Evolutionary conservation across 2,797 vertebrate species (phyloP).

Genomic region (Phalanger gymnotis): DNA sequence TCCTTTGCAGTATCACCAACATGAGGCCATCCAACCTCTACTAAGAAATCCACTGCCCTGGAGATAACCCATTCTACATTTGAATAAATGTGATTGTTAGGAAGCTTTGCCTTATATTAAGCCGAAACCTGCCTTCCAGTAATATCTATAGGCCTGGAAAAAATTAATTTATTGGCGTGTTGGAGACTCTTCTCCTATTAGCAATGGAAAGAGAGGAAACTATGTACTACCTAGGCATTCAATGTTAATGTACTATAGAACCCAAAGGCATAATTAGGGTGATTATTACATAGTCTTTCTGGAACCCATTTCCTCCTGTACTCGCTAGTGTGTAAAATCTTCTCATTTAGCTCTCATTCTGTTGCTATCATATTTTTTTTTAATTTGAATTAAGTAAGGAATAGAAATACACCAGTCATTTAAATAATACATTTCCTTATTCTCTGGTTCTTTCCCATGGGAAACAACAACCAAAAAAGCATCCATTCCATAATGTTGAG

Average conservation of each 20-base stretch:
- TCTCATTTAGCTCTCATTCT: not conserved
- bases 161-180: not conserved
- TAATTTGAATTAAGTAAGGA: slow-evolving; percentile 24
- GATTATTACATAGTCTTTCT: not conserved
- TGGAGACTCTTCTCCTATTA: not conserved
- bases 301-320: slow-evolving; percentile 11
- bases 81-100: not conserved
- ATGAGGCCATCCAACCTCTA: not conserved
- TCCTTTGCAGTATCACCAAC: not conserved
- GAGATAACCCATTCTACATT: not conserved
- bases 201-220: not conserved
- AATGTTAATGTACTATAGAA: not conserved
- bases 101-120: not conserved
- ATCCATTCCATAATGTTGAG: slow-evolving; percentile 42
- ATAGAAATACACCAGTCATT: slow-evolving; percentile 28
- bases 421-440: slow-evolving; percentile 38
- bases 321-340: slow-evolving; percentile 42
- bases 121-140: not conserved
- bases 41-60: not conserved
- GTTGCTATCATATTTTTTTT: slow-evolving; percentile 13
- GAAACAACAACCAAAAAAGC: slow-evolving; percentile 44
- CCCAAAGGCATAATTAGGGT: slow-evolving; percentile 4
- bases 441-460: slow-evolving; percentile 40
- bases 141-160: not conserved
- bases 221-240: not conserved